phyloP scores from a whole-genome alignment of 2,113 vertebrate species.

The Myotis davidii region DNA sequence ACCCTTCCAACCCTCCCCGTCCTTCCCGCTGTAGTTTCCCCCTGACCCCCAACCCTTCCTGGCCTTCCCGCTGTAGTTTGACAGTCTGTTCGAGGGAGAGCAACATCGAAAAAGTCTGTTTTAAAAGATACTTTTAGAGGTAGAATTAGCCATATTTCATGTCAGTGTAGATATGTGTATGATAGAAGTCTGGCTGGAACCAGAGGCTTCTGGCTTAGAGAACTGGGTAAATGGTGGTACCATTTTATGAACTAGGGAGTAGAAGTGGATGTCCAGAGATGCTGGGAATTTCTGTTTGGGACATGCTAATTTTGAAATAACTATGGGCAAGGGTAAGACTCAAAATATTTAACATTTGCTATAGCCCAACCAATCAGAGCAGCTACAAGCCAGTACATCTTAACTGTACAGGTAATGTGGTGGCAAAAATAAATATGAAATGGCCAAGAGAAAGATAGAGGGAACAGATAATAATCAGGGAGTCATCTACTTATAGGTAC shows the following conservation, averaged over 20 bases:
- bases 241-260: neutral
- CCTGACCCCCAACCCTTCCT: no score
- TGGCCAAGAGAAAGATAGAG: neutral
- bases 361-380: neutral
- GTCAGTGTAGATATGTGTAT: neutral
- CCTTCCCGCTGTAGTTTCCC: no score
- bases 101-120: neutral
- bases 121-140: neutral
- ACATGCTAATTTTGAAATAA: neutral
- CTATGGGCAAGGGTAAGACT: neutral
- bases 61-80: no score
- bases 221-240: neutral
- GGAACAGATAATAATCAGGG: neutral
- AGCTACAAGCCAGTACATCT: neutral
- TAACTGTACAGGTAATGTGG: neutral
- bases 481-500: neutral
- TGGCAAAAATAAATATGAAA: neutral
- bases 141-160: neutral
- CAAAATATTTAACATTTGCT: conserved; percentile 4
- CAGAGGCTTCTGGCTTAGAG: neutral
- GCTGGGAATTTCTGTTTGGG: neutral
- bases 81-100: no score
- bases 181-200: neutral
- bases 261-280: neutral
- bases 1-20: no score